Percentiles rank a stretch among this genome's conserved stretches.
Evolutionary conservation across 1,140 invertebrate genomes (phyloP).

Genomic region (Bombus huntii): DNA sequence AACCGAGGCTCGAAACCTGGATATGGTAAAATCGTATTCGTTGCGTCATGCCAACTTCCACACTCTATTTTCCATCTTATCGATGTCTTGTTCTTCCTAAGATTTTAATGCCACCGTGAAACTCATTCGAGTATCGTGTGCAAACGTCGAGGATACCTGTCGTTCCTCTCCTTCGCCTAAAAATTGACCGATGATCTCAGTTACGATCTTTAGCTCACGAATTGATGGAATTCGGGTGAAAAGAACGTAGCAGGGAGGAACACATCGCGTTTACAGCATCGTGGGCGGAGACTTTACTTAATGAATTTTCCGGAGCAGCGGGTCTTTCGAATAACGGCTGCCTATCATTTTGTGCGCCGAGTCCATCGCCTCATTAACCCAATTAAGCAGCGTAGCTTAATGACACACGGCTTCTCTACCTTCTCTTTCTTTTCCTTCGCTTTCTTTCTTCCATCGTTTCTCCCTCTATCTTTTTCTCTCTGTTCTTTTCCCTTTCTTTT

Average conservation of each 20-base stretch:
- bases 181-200: background rate
- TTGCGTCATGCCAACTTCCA: background rate
- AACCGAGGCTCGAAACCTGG: background rate
- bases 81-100: too few species aligned
- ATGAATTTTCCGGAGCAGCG: slow-evolving; percentile 60
- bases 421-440: background rate
- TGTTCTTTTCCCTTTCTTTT: background rate
- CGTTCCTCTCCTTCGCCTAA: background rate
- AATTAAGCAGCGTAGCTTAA: slow-evolving; percentile 75
- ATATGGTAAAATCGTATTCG: background rate
- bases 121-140: too few species aligned
- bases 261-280: slow-evolving; percentile 12
- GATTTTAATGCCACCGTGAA: background rate
- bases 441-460: background rate
- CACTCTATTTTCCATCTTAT: background rate
- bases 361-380: slow-evolving; percentile 77
- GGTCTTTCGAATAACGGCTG: slow-evolving; percentile 48
- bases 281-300: slow-evolving; percentile 45
- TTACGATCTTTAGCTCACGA: too few species aligned
- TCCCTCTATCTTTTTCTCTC: too few species aligned
- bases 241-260: background rate
- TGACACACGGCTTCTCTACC: slow-evolving; percentile 66
- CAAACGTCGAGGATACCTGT: background rate
- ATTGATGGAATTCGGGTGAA: background rate
- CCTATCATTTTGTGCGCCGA: slow-evolving; percentile 68